phyloP scores from a whole-genome alignment of 1,140 invertebrate species.

The Ruditapes philippinarum region DNA sequence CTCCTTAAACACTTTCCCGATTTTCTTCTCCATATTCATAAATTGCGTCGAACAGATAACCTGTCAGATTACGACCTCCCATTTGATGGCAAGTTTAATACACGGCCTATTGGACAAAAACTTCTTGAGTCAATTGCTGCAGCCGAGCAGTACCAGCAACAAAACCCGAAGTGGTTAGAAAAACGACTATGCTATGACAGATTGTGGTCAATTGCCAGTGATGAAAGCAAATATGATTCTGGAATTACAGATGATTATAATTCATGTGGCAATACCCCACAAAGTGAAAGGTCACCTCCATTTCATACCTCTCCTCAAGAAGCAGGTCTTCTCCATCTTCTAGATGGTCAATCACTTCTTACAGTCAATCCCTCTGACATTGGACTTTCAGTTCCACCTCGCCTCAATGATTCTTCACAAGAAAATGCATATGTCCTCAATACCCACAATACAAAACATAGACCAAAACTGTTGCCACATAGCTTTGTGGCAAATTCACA shows the following conservation, averaged over 20 bases:
- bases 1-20: conserved; percentile 56
- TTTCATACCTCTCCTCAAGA: neutral
- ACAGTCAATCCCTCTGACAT: conserved; percentile 21
- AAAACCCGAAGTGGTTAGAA: conserved; percentile 30
- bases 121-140: conserved; percentile 38
- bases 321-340: neutral
- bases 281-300: neutral
- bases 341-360: neutral
- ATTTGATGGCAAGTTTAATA: conserved; percentile 41
- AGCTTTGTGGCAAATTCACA: neutral
- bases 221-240: conserved; percentile 49
- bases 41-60: conserved; percentile 39
- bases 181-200: neutral
- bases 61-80: conserved; percentile 44
- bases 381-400: neutral
- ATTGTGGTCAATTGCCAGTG: conserved; percentile 2
- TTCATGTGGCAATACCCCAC: neutral
- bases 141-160: conserved; percentile 20
- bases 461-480: conserved; percentile 12
- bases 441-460: neutral
- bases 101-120: conserved; percentile 34
- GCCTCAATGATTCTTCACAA: neutral
- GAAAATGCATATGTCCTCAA: neutral
- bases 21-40: conserved; percentile 61
- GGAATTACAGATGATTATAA: conserved; percentile 23